Evolutionary conservation across 1,140 invertebrate species (phyloP), one percentile per base, ranked within the genome.

Genomic region (Apis dorsata): DNA sequence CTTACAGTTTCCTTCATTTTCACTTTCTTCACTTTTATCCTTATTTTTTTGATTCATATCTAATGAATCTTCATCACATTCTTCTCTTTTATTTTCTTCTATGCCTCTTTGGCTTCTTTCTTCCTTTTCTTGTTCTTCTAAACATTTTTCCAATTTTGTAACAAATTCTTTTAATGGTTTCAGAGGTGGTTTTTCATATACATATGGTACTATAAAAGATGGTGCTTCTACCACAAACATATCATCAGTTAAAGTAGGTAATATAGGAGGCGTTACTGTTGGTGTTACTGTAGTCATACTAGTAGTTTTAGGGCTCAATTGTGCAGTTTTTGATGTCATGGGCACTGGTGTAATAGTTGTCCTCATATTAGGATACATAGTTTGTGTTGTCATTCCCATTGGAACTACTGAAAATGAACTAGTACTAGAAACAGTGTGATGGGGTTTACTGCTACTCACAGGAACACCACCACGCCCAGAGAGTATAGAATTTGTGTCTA

Each of bases 211-310:
- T 90, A 98, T 98, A 90, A 98, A 98, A 19, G 97, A 98, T 8
- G 97, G 97, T 44, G 97, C 97, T 93, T 98, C 97, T 13, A 98
- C 96, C 1, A 98, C 97, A 93, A 97, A 98, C 96, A 98, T 98
- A 88, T 98, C 97, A 91, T 98, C 97, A 10, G 97, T 98, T 9
- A 98, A 94, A 9, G 97, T 96, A 1, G 97, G 97, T 83, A 97
- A 92, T 74, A 97, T 95, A 69, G 95, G 95, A 53, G 95, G 92
- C 71, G 75, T 77, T 51, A 83, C 81, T 71, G 93, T 91, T n/a
- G 93, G 89, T 63, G 95, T 94, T 34, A 95, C 92, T 7, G 93
- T 91, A 59, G 94, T 79, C 91, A 90, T 89, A 88, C 80, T 84
- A 88, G 86, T 86, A 0, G 87, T 84, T 87, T 91, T 88, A 87